Evolutionary conservation across 2,113 vertebrate genomes (phyloP).

Genomic region (Cephalopterus ornatus): DNA sequence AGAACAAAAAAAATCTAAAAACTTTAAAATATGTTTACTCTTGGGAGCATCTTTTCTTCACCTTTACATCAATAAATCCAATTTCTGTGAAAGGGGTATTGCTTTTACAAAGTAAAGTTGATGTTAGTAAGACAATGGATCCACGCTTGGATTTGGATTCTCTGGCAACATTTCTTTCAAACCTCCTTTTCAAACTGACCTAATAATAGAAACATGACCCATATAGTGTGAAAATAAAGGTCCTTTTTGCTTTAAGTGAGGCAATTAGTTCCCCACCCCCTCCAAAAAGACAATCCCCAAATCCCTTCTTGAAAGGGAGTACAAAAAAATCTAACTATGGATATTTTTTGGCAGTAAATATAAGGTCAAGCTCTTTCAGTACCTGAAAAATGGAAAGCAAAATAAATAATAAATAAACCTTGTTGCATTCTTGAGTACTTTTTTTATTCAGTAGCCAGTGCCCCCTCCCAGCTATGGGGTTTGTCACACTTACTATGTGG

Average conservation of each 20-base stretch:
- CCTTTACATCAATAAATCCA: background rate
- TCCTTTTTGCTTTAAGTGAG: background rate
- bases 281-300: background rate
- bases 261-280: background rate
- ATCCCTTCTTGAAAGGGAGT: background rate
- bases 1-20: background rate
- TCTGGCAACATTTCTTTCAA: background rate
- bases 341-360: background rate
- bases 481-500: background rate
- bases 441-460: background rate
- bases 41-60: background rate
- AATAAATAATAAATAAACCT: background rate
- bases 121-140: background rate
- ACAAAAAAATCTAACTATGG: background rate
- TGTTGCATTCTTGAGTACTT: background rate
- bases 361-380: background rate
- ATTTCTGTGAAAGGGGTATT: background rate
- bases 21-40: background rate
- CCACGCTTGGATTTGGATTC: background rate
- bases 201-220: background rate
- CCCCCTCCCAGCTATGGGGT: background rate
- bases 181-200: background rate
- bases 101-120: background rate
- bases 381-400: background rate
- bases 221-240: background rate